Evolutionary conservation across 2,113 vertebrate genomes (phyloP), one percentile per base, ranked within the genome.

Genomic region (Leuciscus idus): DNA sequence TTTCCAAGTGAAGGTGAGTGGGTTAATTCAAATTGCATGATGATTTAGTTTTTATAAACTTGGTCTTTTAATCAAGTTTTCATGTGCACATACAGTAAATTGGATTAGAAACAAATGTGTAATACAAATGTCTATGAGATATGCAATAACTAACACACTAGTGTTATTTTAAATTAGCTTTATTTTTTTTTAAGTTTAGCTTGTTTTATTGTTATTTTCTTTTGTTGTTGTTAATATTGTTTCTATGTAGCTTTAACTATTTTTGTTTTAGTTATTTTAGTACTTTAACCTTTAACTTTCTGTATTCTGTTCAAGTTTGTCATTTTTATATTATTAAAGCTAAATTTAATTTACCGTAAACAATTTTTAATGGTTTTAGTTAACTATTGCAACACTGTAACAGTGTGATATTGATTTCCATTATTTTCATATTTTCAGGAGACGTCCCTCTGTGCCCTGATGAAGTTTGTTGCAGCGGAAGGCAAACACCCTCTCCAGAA

Each of bases 391-490:
- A 15, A 28, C 62, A 15, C 11, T 64, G 61, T 64, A 15, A 64
- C 23, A 62, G n/a, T 30, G 62, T 64, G 62, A 43, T 43, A 21
- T 75, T 36, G 61, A 30, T 50, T 7, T 50, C 5, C 43, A 12
- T 50, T 50, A 30, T 79, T 33, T 62, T 28, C 6, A 36, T 80
- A 23, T 43, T 19, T 19, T 30, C 85, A 99, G 98, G 97, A 98
- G 83, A 48, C 89, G 8, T 91, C 96, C 0, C 92, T 99, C 0
- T 93, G 94, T 59, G 95, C 96, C 0, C 92, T 99, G 11, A 98
- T 99, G 96, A 97, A 95, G 86, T 97, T 98, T 55, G 95, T 97
- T 0, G 94, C 94, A 33, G 84, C 89, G n/a, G 96, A 99, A 94
- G 97, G 95, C 0, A 78, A 68, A 0, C 86, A 94, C 52, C 97